Conservation (phyloP, 1,140 invertebrate genomes). For the Drosophila guanche region DNA sequence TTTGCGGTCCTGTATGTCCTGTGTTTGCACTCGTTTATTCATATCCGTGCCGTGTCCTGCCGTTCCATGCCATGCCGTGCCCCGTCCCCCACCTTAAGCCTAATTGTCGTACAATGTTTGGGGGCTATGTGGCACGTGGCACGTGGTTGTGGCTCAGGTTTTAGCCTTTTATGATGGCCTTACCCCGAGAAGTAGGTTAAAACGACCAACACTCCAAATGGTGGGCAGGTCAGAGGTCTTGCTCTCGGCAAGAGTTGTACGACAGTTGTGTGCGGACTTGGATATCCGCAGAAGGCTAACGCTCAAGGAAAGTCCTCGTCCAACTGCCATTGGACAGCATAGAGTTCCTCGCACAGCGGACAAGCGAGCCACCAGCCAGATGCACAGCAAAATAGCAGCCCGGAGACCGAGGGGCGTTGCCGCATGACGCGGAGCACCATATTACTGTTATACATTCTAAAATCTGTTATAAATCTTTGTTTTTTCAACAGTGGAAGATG, state of each 20-base stretch:
- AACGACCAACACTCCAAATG: conserved; percentile 35
- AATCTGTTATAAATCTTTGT: no score
- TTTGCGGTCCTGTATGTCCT: conserved; percentile 3
- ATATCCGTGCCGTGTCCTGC: conserved; percentile 2
- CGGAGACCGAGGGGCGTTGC: no score
- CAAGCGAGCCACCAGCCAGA: no score
- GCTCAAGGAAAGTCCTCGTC: no score
- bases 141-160: neutral
- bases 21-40: conserved; percentile 36
- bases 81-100: conserved; percentile 5
- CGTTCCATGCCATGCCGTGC: neutral
- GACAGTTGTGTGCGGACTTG: no score
- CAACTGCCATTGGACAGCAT: no score
- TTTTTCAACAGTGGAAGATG: no score
- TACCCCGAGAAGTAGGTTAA: conserved; percentile 40
- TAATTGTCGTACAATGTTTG: conserved; percentile 39
- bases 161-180: conserved; percentile 33
- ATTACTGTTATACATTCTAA: neutral
- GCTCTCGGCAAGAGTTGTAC: no score
- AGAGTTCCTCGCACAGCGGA: no score
- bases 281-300: no score
- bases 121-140: no score
- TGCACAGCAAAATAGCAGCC: no score
- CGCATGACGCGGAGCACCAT: neutral
- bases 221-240: conserved; percentile 13